A percentile compares a stretch with the other conserved stretches of the same genome.
Evolutionary conservation across 2,888 invertebrate genomes (phyloP).

Genomic region (Eudasyphora cyanicolor): DNA sequence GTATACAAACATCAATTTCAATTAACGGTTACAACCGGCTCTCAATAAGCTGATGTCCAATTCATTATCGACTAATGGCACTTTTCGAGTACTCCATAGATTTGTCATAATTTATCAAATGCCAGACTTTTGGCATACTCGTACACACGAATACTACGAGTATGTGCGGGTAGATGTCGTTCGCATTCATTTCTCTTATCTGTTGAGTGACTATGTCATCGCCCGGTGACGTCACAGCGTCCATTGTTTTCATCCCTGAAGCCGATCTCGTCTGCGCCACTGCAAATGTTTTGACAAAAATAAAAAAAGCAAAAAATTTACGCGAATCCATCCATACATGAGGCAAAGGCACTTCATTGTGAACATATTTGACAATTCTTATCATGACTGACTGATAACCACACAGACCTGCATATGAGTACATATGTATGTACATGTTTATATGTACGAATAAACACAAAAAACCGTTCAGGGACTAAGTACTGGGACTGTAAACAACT

Average conservation of each 20-base stretch:
- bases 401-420: no score
- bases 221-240: slow-evolving; percentile 9
- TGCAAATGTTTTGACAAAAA: slow-evolving; percentile 15
- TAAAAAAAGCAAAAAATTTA: no score
- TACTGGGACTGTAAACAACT: neutral
- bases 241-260: neutral
- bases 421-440: no score
- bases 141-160: no score
- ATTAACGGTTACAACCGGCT: neutral
- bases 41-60: neutral
- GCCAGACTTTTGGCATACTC: no score
- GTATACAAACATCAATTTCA: neutral
- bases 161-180: neutral
- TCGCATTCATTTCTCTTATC: neutral
- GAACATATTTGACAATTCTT: slow-evolving; percentile 37
- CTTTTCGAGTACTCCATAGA: neutral
- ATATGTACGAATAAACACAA: no score
- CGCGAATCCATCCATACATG: neutral
- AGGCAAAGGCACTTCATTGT: neutral
- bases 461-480: neutral
- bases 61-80: neutral
- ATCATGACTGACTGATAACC: no score
- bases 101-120: slow-evolving; percentile 36
- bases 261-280: no score
- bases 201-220: neutral